A percentile compares a stretch with the other conserved stretches of the same genome.
phyloP scores from a whole-genome alignment of 2,797 vertebrate genomes.

The Alosa sapidissima region DNA sequence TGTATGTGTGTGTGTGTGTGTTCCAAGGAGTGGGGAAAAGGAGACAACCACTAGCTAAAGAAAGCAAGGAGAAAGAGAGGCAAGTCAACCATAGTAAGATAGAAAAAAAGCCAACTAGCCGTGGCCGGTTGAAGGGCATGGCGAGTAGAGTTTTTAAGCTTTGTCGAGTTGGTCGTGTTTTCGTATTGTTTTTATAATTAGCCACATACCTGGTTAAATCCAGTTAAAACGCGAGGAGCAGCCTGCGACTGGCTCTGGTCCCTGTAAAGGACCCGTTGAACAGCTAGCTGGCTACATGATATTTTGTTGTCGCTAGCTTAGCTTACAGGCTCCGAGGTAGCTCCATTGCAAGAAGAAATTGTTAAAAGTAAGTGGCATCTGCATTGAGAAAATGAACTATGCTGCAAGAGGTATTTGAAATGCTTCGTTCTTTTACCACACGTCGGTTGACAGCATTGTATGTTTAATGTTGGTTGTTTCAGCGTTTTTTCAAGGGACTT shows the following conservation, averaged over 20 bases:
- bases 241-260: slow-evolving; percentile 30
- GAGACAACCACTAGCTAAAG: slow-evolving; percentile 51
- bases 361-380: slow-evolving; percentile 20
- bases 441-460: neutral
- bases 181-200: slow-evolving; percentile 24
- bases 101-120: slow-evolving; percentile 36
- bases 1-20: slow-evolving; percentile 25
- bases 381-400: slow-evolving; percentile 12
- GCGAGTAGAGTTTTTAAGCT: slow-evolving; percentile 40
- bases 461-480: neutral
- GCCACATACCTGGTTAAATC: slow-evolving; percentile 32
- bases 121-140: slow-evolving; percentile 46
- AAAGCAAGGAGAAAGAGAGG: slow-evolving; percentile 53
- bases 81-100: slow-evolving; percentile 41
- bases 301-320: slow-evolving; percentile 48
- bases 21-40: slow-evolving; percentile 46
- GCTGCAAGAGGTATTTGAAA: slow-evolving; percentile 1
- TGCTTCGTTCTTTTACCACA: slow-evolving; percentile 16
- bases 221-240: slow-evolving; percentile 29
- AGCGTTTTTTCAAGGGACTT: slow-evolving; percentile 9
- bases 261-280: slow-evolving; percentile 40
- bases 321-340: slow-evolving; percentile 49
- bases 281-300: slow-evolving; percentile 31
- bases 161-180: slow-evolving; percentile 31
- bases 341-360: slow-evolving; percentile 43